Evolutionary conservation across 1,140 invertebrate genomes (phyloP).

Genomic region (Hetaerina americana): DNA sequence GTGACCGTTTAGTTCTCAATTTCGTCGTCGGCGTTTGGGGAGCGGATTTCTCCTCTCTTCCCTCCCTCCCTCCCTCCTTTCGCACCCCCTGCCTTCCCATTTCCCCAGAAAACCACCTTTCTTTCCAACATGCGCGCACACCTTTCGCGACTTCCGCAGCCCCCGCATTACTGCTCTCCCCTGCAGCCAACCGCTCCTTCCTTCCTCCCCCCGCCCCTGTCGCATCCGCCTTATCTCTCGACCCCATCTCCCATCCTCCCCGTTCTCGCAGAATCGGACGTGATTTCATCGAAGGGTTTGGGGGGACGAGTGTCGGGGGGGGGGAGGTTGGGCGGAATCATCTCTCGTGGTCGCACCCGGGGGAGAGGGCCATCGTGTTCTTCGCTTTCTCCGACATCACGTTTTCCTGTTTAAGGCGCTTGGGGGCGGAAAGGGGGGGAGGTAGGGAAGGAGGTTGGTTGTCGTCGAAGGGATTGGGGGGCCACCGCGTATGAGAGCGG

Average conservation of each 20-base stretch:
- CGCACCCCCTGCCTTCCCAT: neutral
- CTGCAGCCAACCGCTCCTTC: too few relatives aligned
- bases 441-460: neutral
- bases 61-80: neutral
- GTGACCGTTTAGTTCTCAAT: too few relatives aligned
- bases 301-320: neutral
- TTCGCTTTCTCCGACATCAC: neutral
- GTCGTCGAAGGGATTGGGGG: too few relatives aligned
- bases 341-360: neutral
- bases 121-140: too few relatives aligned
- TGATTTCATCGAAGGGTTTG: neutral
- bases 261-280: neutral
- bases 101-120: too few relatives aligned
- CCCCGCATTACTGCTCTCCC: too few relatives aligned
- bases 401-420: neutral
- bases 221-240: too few relatives aligned
- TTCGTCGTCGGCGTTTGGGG: too few relatives aligned
- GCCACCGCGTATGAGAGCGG: too few relatives aligned
- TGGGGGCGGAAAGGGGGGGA: too few relatives aligned
- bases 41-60: neutral
- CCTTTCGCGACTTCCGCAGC: too few relatives aligned
- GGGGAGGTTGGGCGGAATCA: neutral
- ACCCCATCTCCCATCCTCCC: neutral
- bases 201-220: neutral
- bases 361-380: too few relatives aligned